Evolutionary conservation across 2,797 vertebrate genomes (phyloP).

Genomic region (Fringilla coelebs): DNA sequence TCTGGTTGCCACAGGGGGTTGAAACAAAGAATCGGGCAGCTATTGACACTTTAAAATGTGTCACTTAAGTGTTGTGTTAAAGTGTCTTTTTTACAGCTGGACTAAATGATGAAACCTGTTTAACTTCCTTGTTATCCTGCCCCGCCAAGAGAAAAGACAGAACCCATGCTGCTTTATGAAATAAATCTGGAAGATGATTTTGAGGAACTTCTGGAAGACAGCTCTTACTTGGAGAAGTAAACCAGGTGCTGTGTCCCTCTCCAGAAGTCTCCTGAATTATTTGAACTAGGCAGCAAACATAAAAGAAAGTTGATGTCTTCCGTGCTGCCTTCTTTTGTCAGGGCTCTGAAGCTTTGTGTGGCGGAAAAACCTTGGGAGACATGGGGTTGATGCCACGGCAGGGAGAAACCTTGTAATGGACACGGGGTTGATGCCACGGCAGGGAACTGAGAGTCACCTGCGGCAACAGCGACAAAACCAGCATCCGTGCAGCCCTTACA

Average conservation of each 20-base stretch:
- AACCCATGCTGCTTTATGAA: not conserved
- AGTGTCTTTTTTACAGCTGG: not conserved
- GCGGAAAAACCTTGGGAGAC: not conserved
- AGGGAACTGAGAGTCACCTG: not conserved
- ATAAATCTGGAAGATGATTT: not conserved
- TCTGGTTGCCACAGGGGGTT: not conserved
- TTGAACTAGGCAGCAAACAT: not conserved
- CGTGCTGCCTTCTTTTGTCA: not conserved
- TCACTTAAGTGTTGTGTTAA: not conserved
- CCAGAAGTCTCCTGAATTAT: not conserved
- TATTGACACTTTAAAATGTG: not conserved
- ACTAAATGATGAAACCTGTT: not conserved
- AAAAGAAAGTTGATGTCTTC: not conserved
- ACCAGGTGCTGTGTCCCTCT: not conserved
- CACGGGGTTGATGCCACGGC: not conserved
- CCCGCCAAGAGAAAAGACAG: not conserved
- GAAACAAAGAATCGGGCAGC: not conserved
- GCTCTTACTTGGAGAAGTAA: not conserved
- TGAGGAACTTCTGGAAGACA: not conserved
- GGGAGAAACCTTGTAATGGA: too few relatives aligned
- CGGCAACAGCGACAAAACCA: not conserved
- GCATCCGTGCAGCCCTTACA: not conserved
- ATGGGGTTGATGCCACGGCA: not conserved
- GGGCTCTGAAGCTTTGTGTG: not conserved
- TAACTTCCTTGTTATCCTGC: not conserved